These are phyloP conservation scores for Oncorhynchus kisutch DNA, from an alignment of 2,113 vertebrate genomes.

Conservation along the genomic window DNA sequence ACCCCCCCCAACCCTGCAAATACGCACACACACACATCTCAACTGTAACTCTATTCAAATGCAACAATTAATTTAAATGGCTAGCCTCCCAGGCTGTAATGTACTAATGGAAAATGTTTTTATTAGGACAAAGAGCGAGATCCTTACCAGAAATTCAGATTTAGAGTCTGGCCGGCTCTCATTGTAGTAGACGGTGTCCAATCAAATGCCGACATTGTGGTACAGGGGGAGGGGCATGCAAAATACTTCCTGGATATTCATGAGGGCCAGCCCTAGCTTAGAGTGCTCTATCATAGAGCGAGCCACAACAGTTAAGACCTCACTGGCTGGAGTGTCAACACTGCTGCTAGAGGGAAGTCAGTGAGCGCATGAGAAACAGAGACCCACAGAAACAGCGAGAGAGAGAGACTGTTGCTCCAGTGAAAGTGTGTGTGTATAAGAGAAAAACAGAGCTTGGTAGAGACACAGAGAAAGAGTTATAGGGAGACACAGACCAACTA, in stretches of 20 bases:
- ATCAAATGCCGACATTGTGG: conserved; percentile 27
- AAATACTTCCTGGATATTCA: conserved; percentile 47
- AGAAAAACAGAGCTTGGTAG: not conserved
- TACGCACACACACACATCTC: no score
- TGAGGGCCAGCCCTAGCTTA: conserved; percentile 31
- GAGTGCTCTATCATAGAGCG: conserved; percentile 50
- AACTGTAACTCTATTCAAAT: no score
- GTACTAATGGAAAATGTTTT: no score
- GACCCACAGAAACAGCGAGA: conserved; percentile 21
- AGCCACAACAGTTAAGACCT: conserved; percentile 53
- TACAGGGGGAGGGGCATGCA: conserved; percentile 49
- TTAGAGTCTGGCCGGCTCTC: conserved; percentile 12
- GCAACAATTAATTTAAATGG: no score
- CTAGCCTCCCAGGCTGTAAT: no score
- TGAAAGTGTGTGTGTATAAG: not conserved
- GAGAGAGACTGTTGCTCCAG: not conserved
- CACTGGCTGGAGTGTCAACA: conserved; percentile 24
- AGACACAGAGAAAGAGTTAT: not conserved
- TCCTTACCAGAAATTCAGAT: no score
- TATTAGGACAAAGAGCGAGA: no score
- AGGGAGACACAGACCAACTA: not conserved
- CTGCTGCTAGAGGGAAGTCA: not conserved
- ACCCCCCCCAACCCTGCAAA: no score
- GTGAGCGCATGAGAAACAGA: conserved; percentile 14
- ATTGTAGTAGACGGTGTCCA: conserved; percentile 59